Conservation (phyloP, 1,140 invertebrate genomes). For the Cydia amplana region DNA sequence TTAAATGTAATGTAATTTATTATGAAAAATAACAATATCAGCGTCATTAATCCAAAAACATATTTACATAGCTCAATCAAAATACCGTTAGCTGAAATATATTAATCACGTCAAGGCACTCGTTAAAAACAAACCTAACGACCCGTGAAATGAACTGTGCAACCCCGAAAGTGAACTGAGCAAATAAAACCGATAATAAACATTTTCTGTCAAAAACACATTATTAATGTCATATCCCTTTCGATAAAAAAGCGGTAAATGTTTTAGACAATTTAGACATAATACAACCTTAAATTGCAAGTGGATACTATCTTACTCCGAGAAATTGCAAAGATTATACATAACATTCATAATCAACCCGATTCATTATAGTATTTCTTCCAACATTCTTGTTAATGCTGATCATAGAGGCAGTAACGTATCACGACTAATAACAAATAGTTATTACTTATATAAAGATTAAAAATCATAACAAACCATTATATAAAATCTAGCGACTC, state of each 20-base stretch:
- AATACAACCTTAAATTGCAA: not conserved
- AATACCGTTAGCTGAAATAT: not conserved
- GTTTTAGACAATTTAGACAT: too few relatives aligned
- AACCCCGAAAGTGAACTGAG: not conserved
- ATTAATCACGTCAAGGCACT: not conserved
- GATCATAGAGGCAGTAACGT: too few relatives aligned
- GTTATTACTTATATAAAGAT: too few relatives aligned
- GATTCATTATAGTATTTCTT: too few relatives aligned
- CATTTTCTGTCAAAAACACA: not conserved
- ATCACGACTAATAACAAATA: too few relatives aligned
- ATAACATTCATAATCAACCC: too few relatives aligned
- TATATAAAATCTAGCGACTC: too few relatives aligned
- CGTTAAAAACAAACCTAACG: slow-evolving; percentile 7
- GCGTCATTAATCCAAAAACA: not conserved
- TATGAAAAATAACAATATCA: not conserved
- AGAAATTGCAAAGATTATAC: too few relatives aligned
- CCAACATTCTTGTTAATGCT: too few relatives aligned
- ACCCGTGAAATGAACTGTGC: slow-evolving; percentile 27
- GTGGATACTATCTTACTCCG: too few relatives aligned
- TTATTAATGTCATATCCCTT: not conserved
- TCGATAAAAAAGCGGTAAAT: not conserved
- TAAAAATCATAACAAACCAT: too few relatives aligned
- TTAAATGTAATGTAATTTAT: too few relatives aligned
- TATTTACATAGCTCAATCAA: not conserved
- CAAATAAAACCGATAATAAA: not conserved